These are phyloP conservation scores for Galeopsomyia nigrocyanea DNA, from an alignment of 2,888 invertebrate species.

Conservation along the genomic window DNA sequence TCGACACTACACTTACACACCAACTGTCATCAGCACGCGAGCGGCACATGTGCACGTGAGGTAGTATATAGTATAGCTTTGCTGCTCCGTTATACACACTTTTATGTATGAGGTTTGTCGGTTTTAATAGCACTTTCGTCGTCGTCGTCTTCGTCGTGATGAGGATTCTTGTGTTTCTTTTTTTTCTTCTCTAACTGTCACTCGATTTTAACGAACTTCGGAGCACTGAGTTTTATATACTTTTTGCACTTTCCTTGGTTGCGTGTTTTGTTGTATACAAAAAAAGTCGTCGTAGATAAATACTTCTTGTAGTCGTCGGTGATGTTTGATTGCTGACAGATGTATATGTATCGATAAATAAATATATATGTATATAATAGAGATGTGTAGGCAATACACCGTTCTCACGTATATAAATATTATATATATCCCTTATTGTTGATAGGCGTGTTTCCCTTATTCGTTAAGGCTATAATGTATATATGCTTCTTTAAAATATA, in stretches of 20 bases:
- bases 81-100: not conserved
- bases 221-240: conserved; percentile 18
- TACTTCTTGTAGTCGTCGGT: conserved; percentile 11
- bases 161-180: too few relatives aligned
- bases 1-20: conserved; percentile 17
- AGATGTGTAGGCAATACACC: not conserved
- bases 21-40: conserved; percentile 9
- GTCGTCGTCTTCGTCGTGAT: too few relatives aligned
- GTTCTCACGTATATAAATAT: too few relatives aligned
- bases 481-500: conserved; percentile 19
- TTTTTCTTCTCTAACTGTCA: too few relatives aligned
- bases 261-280: conserved; percentile 35
- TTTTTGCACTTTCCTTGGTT: conserved; percentile 10
- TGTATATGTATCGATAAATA: conserved; percentile 42
- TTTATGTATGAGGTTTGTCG: not conserved
- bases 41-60: conserved; percentile 29
- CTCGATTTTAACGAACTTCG: not conserved
- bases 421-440: too few relatives aligned
- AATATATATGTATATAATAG: conserved; percentile 30
- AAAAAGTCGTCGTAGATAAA: conserved; percentile 34
- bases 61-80: conserved; percentile 11
- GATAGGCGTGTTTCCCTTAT: conserved; percentile 25
- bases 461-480: conserved; percentile 4
- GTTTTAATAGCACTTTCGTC: conserved; percentile 40
- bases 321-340: conserved; percentile 3